phyloP scores from a whole-genome alignment of 2,113 vertebrate species.

The Sylvilagus bachmani region DNA sequence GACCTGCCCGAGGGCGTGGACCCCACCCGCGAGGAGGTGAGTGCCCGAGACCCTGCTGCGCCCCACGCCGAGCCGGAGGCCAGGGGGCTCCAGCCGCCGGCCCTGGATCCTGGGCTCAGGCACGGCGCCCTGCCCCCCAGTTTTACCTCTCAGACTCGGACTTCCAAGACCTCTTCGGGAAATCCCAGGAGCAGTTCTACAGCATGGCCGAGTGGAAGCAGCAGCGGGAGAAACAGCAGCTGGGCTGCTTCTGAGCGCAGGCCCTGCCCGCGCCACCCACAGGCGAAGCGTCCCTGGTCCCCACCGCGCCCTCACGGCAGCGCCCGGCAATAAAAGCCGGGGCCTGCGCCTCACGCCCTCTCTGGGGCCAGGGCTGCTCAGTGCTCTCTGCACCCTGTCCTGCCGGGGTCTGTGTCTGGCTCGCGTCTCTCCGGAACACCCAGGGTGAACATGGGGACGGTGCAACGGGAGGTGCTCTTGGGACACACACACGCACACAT shows the following conservation, averaged over 20 bases:
- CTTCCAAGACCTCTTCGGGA: slow-evolving; percentile 92
- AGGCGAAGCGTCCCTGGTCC: not conserved
- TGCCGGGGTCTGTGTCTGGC: not conserved
- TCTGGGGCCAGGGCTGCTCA: not conserved
- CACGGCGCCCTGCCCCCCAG: slow-evolving; percentile 82
- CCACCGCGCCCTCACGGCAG: too few relatives aligned
- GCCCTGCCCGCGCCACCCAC: too few relatives aligned
- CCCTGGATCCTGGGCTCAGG: not conserved
- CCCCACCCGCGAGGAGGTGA: slow-evolving; percentile 90
- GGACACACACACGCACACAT: too few relatives aligned
- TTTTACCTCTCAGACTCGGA: slow-evolving; percentile 92
- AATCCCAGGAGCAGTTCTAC: slow-evolving; percentile 91
- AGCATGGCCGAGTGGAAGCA: slow-evolving; percentile 95
- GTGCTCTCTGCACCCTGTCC: not conserved
- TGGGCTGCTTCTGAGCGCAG: slow-evolving; percentile 92
- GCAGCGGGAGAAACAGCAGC: slow-evolving; percentile 93
- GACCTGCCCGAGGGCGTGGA: slow-evolving; percentile 92
- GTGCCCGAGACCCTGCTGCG: not conserved
- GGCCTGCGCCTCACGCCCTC: not conserved
- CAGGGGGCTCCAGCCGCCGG: too few relatives aligned
- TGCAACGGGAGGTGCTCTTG: not conserved
- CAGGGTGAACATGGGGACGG: not conserved
- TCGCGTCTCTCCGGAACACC: not conserved
- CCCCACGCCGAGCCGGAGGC: not conserved
- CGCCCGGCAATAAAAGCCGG: slow-evolving; percentile 57